Evolutionary conservation across 1,140 invertebrate species (phyloP).

Genomic region (Drosophila trapezifrons): DNA sequence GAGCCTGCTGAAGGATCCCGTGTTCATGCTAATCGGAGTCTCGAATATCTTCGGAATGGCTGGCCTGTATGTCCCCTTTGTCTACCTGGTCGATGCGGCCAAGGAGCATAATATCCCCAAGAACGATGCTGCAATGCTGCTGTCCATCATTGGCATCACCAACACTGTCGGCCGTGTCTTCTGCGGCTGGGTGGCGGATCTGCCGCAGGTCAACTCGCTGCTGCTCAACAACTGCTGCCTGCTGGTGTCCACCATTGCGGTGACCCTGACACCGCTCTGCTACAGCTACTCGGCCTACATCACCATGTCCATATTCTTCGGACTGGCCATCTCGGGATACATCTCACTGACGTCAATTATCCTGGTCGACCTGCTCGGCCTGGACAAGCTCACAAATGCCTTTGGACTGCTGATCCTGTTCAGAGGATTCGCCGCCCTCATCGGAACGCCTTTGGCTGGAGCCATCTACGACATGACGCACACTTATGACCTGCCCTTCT

Average conservation of each 20-base stretch:
- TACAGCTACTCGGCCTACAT: conserved; percentile 91
- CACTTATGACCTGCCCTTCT: conserved; percentile 95
- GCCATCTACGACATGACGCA: conserved; percentile 94
- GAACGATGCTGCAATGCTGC: conserved; percentile 91
- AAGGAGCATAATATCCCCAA: conserved; percentile 88
- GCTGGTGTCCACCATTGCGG: conserved; percentile 93
- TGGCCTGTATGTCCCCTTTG: conserved; percentile 97
- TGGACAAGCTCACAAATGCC: conserved; percentile 98
- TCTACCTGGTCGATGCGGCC: conserved; percentile 95
- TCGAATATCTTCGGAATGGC: conserved; percentile 97
- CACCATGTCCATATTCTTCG: conserved; percentile 95
- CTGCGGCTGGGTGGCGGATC: conserved; percentile 94
- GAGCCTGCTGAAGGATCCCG: conserved; percentile 93
- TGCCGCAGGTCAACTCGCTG: conserved; percentile 94
- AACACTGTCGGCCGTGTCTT: conserved; percentile 95
- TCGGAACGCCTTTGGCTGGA: conserved; percentile 93
- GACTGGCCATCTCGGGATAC: conserved; percentile 97
- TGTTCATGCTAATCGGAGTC: conserved; percentile 96
- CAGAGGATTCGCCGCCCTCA: conserved; percentile 95
- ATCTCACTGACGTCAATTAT: conserved; percentile 99
- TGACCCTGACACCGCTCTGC: conserved; percentile 94
- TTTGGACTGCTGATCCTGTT: conserved; percentile 98
- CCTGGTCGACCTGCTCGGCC: conserved; percentile 96
- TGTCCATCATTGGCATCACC: conserved; percentile 98
- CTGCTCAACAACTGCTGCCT: conserved; percentile 97